Conservation (phyloP, 2,113 vertebrate species). For the Choloepus hoffmanni region DNA sequence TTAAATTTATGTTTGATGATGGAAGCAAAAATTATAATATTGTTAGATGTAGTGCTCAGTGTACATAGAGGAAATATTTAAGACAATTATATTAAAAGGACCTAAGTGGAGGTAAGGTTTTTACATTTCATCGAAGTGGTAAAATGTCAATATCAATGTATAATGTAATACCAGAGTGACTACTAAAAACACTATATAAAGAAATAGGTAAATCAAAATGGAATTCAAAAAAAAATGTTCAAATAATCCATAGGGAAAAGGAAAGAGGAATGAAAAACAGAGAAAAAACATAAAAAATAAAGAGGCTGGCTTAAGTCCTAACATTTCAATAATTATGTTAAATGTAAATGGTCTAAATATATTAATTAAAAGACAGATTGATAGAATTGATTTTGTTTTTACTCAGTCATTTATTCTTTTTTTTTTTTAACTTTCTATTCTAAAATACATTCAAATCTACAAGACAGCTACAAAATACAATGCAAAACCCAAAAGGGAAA, state of each 20-base stretch:
- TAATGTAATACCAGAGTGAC: background rate
- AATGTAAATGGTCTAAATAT: constrained; percentile 32
- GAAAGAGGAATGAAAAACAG: background rate
- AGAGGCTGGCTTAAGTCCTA: background rate
- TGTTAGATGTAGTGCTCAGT: background rate
- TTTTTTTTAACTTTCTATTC: too few relatives aligned
- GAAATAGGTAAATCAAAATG: background rate
- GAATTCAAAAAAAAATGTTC: background rate
- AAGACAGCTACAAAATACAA: too few relatives aligned
- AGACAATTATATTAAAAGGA: background rate
- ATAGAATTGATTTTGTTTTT: background rate
- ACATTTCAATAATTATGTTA: constrained; percentile 49
- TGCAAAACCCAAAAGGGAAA: too few relatives aligned
- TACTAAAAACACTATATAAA: background rate
- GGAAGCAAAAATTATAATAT: constrained; percentile 5
- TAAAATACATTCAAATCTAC: too few relatives aligned
- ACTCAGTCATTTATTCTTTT: too few relatives aligned
- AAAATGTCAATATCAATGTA: background rate
- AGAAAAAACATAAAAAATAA: background rate
- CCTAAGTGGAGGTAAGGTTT: background rate
- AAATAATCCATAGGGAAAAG: background rate
- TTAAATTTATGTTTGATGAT: constrained; percentile 49
- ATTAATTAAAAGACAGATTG: constrained; percentile 15
- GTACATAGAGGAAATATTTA: too few relatives aligned
- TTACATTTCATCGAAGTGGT: background rate